Conservation (phyloP, 1,140 invertebrate species). For the Coptotermes formosanus region DNA sequence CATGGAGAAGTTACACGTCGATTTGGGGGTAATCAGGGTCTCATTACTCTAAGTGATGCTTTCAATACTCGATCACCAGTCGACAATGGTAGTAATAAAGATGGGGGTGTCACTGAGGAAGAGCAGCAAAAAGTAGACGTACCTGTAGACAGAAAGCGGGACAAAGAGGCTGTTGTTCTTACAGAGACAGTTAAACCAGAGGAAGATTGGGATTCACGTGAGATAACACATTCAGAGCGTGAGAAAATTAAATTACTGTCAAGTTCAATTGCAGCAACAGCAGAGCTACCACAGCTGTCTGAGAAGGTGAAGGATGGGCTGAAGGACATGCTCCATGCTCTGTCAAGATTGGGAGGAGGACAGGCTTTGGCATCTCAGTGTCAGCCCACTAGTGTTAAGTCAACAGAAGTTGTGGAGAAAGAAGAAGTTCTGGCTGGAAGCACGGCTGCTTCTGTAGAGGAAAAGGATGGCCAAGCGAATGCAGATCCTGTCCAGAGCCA, state of each 20-base stretch:
- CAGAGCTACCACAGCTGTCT: conserved; percentile 20
- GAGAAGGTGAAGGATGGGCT: conserved; percentile 29
- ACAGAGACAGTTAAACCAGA: neutral
- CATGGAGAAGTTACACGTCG: conserved; percentile 61
- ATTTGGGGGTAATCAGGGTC: conserved; percentile 49
- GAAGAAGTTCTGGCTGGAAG: neutral
- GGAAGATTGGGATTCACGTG: neutral
- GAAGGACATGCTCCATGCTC: neutral
- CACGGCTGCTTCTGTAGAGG: neutral
- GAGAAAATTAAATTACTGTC: neutral
- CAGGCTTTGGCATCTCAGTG: neutral
- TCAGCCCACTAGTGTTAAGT: neutral
- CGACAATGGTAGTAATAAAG: neutral
- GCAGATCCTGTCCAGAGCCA: neutral
- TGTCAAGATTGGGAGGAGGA: neutral
- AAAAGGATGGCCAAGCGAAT: neutral
- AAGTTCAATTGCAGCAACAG: conserved; percentile 10
- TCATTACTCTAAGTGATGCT: conserved; percentile 49
- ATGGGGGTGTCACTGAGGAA: conserved; percentile 28
- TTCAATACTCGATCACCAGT: conserved; percentile 44
- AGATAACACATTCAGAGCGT: neutral
- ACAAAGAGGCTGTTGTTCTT: neutral
- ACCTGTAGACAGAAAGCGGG: neutral
- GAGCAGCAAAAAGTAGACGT: conserved; percentile 28
- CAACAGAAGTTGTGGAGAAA: conserved; percentile 24